A percentile compares a stretch with the other conserved stretches of the same genome.
Evolutionary conservation across 1,140 invertebrate species (phyloP).

Genomic region (Batillaria attramentaria): DNA sequence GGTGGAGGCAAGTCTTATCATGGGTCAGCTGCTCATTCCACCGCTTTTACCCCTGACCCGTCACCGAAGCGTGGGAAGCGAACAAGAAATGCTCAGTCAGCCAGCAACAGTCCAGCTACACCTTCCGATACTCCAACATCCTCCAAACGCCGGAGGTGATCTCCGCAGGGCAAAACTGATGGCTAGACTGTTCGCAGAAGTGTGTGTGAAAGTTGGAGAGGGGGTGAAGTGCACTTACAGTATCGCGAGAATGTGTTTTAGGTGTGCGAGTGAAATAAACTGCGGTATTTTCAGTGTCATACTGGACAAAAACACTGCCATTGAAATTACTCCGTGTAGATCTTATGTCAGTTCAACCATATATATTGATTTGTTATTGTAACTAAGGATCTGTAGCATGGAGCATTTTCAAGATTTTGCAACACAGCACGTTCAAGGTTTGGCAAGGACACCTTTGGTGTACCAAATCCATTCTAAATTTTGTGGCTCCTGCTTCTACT

Average conservation of each 20-base stretch:
- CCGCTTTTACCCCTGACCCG: conserved; percentile 52
- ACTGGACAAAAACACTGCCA: neutral
- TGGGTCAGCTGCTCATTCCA: conserved; percentile 1
- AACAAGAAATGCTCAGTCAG: conserved; percentile 55
- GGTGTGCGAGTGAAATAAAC: neutral
- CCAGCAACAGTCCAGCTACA: conserved; percentile 57
- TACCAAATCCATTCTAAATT: too few relatives aligned
- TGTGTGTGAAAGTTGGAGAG: neutral
- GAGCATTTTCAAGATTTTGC: too few relatives aligned
- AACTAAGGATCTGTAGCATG: too few relatives aligned
- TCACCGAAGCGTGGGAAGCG: conserved; percentile 63
- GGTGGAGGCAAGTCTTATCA: neutral
- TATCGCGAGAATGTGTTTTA: neutral
- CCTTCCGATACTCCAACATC: conserved; percentile 48
- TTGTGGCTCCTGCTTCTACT: too few relatives aligned
- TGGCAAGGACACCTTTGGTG: too few relatives aligned
- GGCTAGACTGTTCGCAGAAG: neutral
- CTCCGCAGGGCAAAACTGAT: neutral
- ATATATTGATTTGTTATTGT: too few relatives aligned
- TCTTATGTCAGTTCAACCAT: neutral
- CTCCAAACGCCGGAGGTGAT: conserved; percentile 47
- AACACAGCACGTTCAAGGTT: too few relatives aligned
- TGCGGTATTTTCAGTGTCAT: neutral
- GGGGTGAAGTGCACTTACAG: neutral
- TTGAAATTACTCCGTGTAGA: neutral